Evolutionary conservation across 2,113 vertebrate species (phyloP).

Genomic region (Phylloscopus trochilus): DNA sequence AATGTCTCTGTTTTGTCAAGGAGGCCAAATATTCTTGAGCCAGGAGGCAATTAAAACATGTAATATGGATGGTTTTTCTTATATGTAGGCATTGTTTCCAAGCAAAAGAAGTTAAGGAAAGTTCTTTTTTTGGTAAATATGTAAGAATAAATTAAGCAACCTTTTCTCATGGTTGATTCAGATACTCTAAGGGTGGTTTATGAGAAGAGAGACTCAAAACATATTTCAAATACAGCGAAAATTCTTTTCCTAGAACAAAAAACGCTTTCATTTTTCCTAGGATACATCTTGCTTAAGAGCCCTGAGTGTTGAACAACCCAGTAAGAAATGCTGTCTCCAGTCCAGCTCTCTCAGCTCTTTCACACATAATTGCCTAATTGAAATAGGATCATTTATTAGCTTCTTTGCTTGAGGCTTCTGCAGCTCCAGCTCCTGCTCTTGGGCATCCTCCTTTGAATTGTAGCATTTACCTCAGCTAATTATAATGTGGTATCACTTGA

Average conservation of each 20-base stretch:
- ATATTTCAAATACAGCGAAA: background rate
- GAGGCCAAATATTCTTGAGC: background rate
- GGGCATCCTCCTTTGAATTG: slow-evolving; percentile 55
- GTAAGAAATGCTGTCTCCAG: slow-evolving; percentile 39
- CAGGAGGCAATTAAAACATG: background rate
- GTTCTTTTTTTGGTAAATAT: background rate
- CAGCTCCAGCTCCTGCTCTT: slow-evolving; percentile 48
- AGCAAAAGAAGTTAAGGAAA: background rate
- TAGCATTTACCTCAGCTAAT: slow-evolving; percentile 62
- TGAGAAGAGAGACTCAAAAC: background rate
- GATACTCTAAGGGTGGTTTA: background rate
- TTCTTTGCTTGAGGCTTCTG: slow-evolving; percentile 55
- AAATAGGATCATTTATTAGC: slow-evolving; percentile 58
- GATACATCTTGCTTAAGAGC: slow-evolving; percentile 29
- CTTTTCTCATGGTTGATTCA: background rate
- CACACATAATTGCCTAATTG: slow-evolving; percentile 62
- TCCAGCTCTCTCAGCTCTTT: slow-evolving; percentile 50
- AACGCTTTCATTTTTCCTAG: background rate
- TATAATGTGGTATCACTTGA: slow-evolving; percentile 66
- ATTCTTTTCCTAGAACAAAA: background rate
- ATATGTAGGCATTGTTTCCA: background rate
- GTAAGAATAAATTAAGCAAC: background rate
- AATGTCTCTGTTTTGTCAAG: background rate
- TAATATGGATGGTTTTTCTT: background rate
- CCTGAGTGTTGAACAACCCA: background rate